Percentiles rank a stretch among this genome's conserved stretches.
These are phyloP conservation scores for Danio tinwini DNA, from an alignment of 2,797 vertebrate species.

Conservation along the genomic window DNA sequence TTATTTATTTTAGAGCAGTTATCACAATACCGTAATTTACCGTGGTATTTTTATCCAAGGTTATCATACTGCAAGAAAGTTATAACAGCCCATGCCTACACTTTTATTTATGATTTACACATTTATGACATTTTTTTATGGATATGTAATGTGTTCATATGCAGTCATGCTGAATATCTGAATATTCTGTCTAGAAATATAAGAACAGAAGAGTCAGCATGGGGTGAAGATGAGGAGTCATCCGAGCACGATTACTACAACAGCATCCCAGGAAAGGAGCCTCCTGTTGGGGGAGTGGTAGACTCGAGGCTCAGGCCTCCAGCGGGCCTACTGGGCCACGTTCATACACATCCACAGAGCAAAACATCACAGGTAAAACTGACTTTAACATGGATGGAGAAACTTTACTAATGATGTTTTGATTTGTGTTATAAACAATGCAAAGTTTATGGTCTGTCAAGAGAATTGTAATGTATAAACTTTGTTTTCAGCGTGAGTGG, in stretches of 20 bases:
- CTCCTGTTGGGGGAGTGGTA: conserved; percentile 88
- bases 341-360: conserved; percentile 77
- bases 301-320: conserved; percentile 84
- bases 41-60: too few relatives aligned
- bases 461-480: background rate
- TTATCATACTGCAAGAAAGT: too few relatives aligned
- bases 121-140: background rate
- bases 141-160: conserved; percentile 28
- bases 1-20: too few relatives aligned
- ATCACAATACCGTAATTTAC: too few relatives aligned
- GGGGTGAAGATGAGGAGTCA: conserved; percentile 86
- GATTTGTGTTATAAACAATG: background rate
- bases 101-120: background rate
- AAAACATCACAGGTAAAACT: conserved; percentile 78
- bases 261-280: conserved; percentile 97
- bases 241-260: conserved; percentile 92
- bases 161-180: conserved; percentile 1
- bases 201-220: conserved; percentile 82
- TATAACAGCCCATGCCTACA: too few relatives aligned
- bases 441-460: background rate
- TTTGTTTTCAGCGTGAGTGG: background rate
- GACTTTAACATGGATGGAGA: background rate
- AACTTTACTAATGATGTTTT: background rate
- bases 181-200: conserved; percentile 71
- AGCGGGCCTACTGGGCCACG: conserved; percentile 70